These are phyloP conservation scores for Heterodera filipjevi DNA, from an alignment of 2,888 invertebrate species.

Conservation along the genomic window DNA sequence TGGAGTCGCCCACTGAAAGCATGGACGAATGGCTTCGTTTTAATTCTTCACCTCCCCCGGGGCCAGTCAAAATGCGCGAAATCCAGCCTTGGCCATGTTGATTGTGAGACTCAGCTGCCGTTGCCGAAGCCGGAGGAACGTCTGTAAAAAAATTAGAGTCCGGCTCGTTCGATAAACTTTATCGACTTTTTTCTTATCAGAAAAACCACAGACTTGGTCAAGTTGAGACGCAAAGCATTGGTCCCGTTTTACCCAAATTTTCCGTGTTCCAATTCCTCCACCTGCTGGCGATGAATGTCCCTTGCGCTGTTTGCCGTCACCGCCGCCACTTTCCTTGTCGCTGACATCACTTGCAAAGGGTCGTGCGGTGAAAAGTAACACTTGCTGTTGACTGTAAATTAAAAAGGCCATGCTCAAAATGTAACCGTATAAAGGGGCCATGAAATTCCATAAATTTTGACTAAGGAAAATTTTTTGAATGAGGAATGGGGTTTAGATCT, in stretches of 20 bases:
- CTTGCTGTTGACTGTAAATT: neutral
- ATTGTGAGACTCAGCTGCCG: neutral
- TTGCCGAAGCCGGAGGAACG: neutral
- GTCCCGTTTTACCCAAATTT: no score
- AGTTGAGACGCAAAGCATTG: no score
- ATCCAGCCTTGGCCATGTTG: conserved; percentile 55
- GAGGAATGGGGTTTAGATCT: no score
- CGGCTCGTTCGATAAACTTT: no score
- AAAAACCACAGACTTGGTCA: no score
- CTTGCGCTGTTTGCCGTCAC: neutral
- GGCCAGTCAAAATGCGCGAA: conserved; percentile 56
- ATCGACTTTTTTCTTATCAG: no score
- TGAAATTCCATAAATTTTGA: no score
- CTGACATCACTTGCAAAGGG: neutral
- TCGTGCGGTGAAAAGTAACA: neutral
- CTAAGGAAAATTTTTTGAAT: no score
- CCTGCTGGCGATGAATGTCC: neutral
- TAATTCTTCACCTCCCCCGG: conserved; percentile 51
- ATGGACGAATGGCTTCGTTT: conserved; percentile 80
- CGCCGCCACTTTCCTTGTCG: neutral
- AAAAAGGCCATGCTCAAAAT: neutral
- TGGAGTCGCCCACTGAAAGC: conserved; percentile 91
- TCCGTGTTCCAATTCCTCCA: no score
- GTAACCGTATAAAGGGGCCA: no score
- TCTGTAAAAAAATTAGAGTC: neutral